A percentile compares a stretch with the other conserved stretches of the same genome.
Conservation (phyloP, 2,888 invertebrate species). For the Tipula unca region DNA sequence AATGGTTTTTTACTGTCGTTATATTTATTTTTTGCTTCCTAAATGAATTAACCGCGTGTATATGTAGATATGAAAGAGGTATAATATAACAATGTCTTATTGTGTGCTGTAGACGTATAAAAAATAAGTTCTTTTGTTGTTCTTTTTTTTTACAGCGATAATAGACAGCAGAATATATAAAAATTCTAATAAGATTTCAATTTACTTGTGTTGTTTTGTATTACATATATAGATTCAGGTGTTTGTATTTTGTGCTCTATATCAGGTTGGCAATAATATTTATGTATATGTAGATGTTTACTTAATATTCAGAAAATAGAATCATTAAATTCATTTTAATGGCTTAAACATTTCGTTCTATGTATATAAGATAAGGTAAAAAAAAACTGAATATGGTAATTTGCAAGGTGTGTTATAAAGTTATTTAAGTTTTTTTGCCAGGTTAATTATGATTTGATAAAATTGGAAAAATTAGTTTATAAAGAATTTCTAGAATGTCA, state of each 20-base stretch:
- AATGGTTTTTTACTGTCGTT: not conserved
- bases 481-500: too few species aligned
- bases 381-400: not conserved
- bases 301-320: not conserved
- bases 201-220: not conserved
- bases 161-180: not conserved
- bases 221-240: not conserved
- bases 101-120: not conserved
- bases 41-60: not conserved
- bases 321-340: not conserved
- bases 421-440: too few species aligned
- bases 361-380: not conserved
- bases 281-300: not conserved
- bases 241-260: not conserved
- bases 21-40: not conserved
- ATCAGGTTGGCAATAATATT: not conserved
- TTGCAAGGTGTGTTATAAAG: not conserved
- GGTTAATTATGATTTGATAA: too few species aligned
- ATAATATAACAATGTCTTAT: not conserved
- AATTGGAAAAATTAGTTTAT: too few species aligned
- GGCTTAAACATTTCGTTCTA: not conserved
- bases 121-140: not conserved
- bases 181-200: not conserved
- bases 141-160: not conserved
- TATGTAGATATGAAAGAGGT: not conserved